These are phyloP conservation scores for Zoanthus gigantus DNA, from an alignment of 92 coral and sea anemone species.

Conservation along the genomic window DNA sequence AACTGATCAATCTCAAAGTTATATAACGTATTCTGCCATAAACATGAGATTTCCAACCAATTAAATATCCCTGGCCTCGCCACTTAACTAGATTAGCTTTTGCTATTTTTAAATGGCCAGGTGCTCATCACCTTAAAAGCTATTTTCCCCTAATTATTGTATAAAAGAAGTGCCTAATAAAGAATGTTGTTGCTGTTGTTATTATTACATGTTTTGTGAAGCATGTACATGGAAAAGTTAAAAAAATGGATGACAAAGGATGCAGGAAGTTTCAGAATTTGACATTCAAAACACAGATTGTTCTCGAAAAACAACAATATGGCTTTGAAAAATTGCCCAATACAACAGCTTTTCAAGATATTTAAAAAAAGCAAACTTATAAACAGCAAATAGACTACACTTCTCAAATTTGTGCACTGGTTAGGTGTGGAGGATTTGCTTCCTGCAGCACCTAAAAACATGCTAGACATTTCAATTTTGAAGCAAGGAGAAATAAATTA, in stretches of 20 bases:
- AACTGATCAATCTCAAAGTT: too few species aligned
- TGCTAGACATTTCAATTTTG: not conserved
- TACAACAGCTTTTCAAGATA: not conserved
- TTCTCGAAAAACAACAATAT: not conserved
- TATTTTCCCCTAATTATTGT: too few species aligned
- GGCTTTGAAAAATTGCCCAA: not conserved
- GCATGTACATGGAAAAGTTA: not conserved
- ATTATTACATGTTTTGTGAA: not conserved
- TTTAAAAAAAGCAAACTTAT: not conserved
- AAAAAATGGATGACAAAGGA: not conserved
- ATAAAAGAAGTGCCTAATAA: too few species aligned
- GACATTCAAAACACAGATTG: not conserved
- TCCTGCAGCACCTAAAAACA: not conserved
- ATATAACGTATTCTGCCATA: too few species aligned
- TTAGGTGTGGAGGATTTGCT: not conserved
- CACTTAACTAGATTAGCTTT: too few species aligned
- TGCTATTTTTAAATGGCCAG: too few species aligned
- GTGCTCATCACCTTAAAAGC: too few species aligned
- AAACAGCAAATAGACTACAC: not conserved
- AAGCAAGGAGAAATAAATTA: not conserved
- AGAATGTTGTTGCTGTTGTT: too few species aligned
- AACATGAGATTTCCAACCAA: too few species aligned
- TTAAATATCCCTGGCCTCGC: too few species aligned
- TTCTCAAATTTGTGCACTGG: constrained; percentile 10
- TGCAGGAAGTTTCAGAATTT: not conserved